These are phyloP conservation scores for Sander vitreus DNA, from an alignment of 2,113 vertebrate genomes.

Conservation along the genomic window DNA sequence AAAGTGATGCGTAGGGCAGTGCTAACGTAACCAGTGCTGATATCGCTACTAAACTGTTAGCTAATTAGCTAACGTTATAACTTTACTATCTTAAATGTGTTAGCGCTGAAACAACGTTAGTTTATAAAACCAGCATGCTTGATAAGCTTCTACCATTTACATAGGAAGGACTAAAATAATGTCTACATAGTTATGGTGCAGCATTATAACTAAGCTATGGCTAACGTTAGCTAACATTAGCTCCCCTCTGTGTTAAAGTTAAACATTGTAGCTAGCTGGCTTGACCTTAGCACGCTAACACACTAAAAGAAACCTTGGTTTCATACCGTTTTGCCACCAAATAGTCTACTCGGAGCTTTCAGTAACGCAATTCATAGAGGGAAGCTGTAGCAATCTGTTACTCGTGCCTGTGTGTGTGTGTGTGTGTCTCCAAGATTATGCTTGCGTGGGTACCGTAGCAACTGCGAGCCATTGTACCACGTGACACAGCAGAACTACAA, in stretches of 20 bases:
- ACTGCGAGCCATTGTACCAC: constrained; percentile 37
- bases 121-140: background rate
- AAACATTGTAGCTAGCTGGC: background rate
- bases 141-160: background rate
- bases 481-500: background rate
- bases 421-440: constrained; percentile 26
- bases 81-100: background rate
- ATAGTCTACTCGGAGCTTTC: background rate
- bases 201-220: background rate
- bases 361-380: constrained; percentile 10
- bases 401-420: background rate
- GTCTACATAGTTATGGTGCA: background rate
- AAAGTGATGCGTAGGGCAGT: background rate
- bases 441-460: constrained; percentile 68
- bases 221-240: constrained; percentile 46
- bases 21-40: background rate
- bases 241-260: background rate
- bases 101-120: background rate
- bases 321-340: constrained; percentile 35
- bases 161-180: rapidly evolving
- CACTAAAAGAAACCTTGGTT: background rate
- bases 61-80: background rate
- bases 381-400: constrained; percentile 12
- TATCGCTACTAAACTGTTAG: constrained; percentile 11
- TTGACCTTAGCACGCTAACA: background rate